Evolutionary conservation across 2,113 vertebrate species (phyloP), one percentile per base, ranked within the genome.

Genomic region (Loxodonta africana): DNA sequence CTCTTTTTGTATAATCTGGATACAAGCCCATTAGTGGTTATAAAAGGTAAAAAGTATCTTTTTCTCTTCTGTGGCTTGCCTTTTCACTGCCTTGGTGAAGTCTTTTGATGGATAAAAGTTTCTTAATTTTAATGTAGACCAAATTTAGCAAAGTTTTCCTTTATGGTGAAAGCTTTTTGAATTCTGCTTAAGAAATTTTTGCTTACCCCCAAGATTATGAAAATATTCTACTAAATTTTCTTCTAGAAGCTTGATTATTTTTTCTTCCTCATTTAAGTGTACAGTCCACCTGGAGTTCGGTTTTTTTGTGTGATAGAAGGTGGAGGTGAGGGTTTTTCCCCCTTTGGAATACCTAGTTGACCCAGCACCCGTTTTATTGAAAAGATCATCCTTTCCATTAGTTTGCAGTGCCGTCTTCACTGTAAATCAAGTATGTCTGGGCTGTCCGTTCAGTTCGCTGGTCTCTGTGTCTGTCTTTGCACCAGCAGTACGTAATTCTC

Each of bases 91-190:
- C 48, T 48, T 48, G 5, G 10, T 48, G 48, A 57, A 88, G 73
- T 83, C 74, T 96, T 90, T n/a, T 80, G 51, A 62, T 86, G 57
- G 86, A 69, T 48, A 90, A 6, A 94, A 77, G 65, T 67, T 74
- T 20, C 80, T 60, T 71, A 69, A 37, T 85, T 84, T 95, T 93
- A 91, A 57, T 76, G 33, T 90, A 48, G 48, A 60, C 94, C 65
- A 26, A 0, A 83, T 78, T 90, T 82, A 77, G 60, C 41, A 67
- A 0, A 76, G 67, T 76, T 81, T 81, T 82, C 9, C 25, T 77
- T 60, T 81, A 33, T 82, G 30, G 78, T 76, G 74, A 67, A 87
- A 67, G 25, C 3, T 53, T 88, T 57, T 74, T 51, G 6, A 91
- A 77, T 83, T 94, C 44, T 71, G 37, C 62, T 9, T 28, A 37